A percentile compares a stretch with the other conserved stretches of the same genome.
phyloP scores from a whole-genome alignment of 2,113 vertebrate species.

The Neopipo cinnamomea region DNA sequence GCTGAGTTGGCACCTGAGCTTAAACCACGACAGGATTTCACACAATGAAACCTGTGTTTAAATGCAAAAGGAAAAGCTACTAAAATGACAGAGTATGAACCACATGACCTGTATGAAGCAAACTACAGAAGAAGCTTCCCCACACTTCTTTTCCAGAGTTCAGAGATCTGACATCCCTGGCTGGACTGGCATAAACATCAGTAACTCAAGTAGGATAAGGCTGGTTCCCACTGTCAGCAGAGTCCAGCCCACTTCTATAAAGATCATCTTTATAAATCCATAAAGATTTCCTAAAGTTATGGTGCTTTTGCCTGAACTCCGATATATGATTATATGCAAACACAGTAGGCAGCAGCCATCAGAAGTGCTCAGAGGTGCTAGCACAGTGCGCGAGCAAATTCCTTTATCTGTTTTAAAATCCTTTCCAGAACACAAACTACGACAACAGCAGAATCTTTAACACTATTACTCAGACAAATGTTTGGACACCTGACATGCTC shows the following conservation, averaged over 20 bases:
- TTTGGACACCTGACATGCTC: slow-evolving; percentile 1
- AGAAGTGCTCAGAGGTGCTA: background rate
- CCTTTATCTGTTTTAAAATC: slow-evolving; percentile 8
- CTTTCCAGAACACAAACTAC: background rate
- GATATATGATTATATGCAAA: background rate
- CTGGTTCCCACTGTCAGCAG: background rate
- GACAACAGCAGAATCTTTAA: background rate
- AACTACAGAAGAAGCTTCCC: background rate
- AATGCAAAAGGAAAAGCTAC: background rate
- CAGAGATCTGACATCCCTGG: background rate
- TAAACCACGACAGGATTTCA: background rate
- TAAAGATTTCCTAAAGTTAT: background rate
- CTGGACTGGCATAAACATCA: background rate
- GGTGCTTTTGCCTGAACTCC: background rate
- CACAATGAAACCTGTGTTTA: background rate
- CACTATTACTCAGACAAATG: background rate
- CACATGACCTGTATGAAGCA: background rate
- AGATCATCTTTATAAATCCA: background rate
- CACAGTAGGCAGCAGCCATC: background rate
- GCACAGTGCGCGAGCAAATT: background rate
- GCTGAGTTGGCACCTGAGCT: background rate
- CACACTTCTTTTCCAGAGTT: background rate
- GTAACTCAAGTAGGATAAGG: background rate
- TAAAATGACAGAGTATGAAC: background rate
- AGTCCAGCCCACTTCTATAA: background rate